These are phyloP conservation scores for Pholis gunnellus DNA, from an alignment of 2,113 vertebrate genomes.

Conservation along the genomic window DNA sequence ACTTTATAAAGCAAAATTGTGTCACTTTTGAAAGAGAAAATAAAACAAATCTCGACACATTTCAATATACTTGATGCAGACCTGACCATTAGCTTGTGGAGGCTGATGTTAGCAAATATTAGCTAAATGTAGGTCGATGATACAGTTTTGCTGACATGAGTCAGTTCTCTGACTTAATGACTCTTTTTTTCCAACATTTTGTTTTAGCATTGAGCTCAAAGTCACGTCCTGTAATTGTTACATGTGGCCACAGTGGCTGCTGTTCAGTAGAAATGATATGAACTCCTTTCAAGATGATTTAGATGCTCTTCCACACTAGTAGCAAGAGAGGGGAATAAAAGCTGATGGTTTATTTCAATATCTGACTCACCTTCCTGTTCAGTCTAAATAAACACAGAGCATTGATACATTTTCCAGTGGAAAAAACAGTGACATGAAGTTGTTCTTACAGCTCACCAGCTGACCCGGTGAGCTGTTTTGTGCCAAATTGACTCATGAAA, in stretches of 20 bases:
- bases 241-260: not conserved
- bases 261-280: not conserved
- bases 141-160: not conserved
- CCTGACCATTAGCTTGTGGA: not conserved
- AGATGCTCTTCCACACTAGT: not conserved
- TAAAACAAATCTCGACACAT: not conserved
- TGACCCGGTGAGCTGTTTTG: constrained; percentile 18
- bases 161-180: not conserved
- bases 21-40: not conserved
- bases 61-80: not conserved
- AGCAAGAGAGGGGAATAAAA: not conserved
- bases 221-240: not conserved
- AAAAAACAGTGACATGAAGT: constrained; percentile 17
- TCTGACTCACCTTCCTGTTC: not conserved
- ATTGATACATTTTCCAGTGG: not conserved
- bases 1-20: not conserved
- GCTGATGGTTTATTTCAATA: not conserved
- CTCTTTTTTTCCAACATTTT: not conserved
- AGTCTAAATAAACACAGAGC: not conserved
- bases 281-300: not conserved
- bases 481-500: constrained; percentile 7
- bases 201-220: not conserved
- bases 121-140: not conserved
- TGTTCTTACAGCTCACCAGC: constrained; percentile 55
- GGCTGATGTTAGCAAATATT: not conserved